Percentiles rank a stretch among this genome's conserved stretches.
phyloP scores from a whole-genome alignment of 2,113 vertebrate species.

The Pteropus alecto region DNA sequence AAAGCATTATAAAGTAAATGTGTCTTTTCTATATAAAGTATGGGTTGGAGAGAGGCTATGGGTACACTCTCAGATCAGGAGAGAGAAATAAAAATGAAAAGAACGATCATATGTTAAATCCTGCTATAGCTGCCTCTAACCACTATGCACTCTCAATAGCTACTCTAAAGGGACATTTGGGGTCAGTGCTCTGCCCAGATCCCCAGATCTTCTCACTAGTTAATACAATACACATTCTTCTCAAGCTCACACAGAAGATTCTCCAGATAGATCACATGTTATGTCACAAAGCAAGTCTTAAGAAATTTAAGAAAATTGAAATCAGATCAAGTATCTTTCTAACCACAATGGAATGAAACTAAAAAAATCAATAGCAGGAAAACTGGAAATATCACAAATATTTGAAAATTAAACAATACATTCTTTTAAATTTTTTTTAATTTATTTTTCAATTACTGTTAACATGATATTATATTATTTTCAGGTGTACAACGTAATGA shows the following conservation, averaged over 20 bases:
- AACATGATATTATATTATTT: background rate
- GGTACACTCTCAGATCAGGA: background rate
- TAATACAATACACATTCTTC: background rate
- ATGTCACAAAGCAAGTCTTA: background rate
- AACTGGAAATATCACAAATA: background rate
- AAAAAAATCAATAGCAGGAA: background rate
- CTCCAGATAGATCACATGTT: background rate
- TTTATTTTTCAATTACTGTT: background rate
- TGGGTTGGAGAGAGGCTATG: background rate
- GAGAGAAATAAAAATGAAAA: background rate
- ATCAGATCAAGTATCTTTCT: background rate
- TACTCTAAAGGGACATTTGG: background rate
- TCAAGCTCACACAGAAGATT: background rate
- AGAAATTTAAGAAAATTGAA: background rate
- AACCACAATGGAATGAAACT: background rate
- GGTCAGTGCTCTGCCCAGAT: background rate
- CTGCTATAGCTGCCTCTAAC: background rate
- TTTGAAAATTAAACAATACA: background rate
- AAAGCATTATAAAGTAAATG: background rate
- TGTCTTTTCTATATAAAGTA: background rate
- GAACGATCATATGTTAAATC: too few species aligned
- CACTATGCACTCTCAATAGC: background rate
- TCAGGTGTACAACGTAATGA: background rate
- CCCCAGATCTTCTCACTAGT: background rate
- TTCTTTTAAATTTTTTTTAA: background rate